Evolutionary conservation across 2,797 vertebrate species (phyloP), one percentile per base, ranked within the genome.

Genomic region (Centroberyx gerrardi): DNA sequence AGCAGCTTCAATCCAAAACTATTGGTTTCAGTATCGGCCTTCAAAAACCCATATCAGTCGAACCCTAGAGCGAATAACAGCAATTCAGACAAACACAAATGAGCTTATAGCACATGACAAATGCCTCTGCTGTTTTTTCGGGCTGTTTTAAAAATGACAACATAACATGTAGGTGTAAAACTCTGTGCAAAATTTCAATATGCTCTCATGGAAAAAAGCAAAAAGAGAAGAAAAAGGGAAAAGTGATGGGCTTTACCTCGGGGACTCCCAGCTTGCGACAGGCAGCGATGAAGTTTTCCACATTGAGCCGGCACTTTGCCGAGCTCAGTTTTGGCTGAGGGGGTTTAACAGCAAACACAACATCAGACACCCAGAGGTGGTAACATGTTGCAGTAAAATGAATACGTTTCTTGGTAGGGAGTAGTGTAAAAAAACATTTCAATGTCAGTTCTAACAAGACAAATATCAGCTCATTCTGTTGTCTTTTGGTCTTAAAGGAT

Each of bases 211-310:
- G 12, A 22, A 13, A 44, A 44, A 15, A 44, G 42, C 42, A 44
- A 22, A 4, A 56, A 4, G 48, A 28, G 3, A 38, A 18, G 2
- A 27, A 0, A 54, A 10, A 1, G 40, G 27, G 9, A 12, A 33
- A 28, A 64, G 15, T 33, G 18, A 10, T 0, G 4, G 13, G 2
- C 0, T 42, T 86, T 94, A 98, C 97, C 97, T 98, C 96, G 0
- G 96, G 92, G 40, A 98, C 91, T 13, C 97, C 97, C 72, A 98
- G 93, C 80, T 94, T 96, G 8, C 96, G 95, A 79, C 97, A 97
- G 15, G 97, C 97, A 17, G 92, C 54, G 9, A 97, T 83, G 90
- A 98, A 98, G 89, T 95, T 97, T 76, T 98, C 96, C 72, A 97
- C 95, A 9, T 98, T 98, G 63, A 96, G 95, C 61, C 95, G 95